A percentile compares a stretch with the other conserved stretches of the same genome.
Conservation (phyloP, 2,888 invertebrate genomes). For the Geophilus truncorum region DNA sequence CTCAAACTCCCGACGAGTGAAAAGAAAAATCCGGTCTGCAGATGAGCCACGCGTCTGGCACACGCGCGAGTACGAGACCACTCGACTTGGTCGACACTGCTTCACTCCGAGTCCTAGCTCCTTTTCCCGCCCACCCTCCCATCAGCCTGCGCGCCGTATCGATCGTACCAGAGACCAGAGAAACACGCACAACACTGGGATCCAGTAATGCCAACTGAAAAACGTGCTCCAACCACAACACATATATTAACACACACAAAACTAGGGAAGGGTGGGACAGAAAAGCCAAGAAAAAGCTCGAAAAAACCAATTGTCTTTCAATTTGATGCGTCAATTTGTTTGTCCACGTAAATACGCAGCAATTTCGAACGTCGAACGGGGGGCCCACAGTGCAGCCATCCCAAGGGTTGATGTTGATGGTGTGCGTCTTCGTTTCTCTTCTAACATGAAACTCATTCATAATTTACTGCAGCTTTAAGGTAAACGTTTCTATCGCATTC, state of each 20-base stretch:
- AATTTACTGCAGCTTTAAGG: background rate
- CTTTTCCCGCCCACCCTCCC: conserved; percentile 16
- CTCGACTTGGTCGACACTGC: background rate
- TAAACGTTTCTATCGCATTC: background rate
- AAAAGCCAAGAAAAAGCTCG: background rate
- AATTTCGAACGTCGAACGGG: too few species aligned
- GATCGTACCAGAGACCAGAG: background rate
- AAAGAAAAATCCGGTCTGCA: background rate
- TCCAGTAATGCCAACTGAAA: background rate
- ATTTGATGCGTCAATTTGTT: background rate
- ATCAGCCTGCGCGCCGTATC: background rate
- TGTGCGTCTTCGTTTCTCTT: too few species aligned
- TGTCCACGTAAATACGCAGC: background rate
- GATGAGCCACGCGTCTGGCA: background rate
- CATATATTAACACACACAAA: background rate
- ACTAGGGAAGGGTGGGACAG: background rate
- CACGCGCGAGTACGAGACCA: background rate
- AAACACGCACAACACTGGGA: background rate
- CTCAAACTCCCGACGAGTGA: background rate
- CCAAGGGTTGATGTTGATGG: too few species aligned
- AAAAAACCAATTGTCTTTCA: too few species aligned
- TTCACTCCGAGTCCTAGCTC: background rate
- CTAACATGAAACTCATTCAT: background rate
- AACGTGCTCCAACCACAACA: background rate
- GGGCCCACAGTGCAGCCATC: too few species aligned